phyloP scores from a whole-genome alignment of 2,113 vertebrate species.

The Oophaga pumilio region DNA sequence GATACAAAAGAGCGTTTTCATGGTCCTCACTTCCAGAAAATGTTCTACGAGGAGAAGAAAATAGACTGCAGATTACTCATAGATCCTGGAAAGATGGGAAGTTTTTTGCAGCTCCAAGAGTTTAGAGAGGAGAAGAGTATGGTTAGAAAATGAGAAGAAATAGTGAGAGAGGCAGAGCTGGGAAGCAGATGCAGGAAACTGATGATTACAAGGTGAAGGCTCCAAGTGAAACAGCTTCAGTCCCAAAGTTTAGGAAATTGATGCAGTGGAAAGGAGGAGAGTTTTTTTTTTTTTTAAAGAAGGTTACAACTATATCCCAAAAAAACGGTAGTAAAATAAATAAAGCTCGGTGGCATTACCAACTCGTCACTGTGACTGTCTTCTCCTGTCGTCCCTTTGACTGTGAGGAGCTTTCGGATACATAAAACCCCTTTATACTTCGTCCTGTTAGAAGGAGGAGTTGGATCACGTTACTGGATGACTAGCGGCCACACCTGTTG shows the following conservation, averaged over 20 bases:
- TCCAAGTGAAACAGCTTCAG: neutral
- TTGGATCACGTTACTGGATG: slow-evolving; percentile 7
- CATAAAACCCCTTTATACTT: slow-evolving; percentile 27
- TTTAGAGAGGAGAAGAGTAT: neutral
- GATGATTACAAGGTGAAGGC: neutral
- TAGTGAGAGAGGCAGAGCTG: neutral
- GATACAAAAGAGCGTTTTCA: slow-evolving; percentile 17
- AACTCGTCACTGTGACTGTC: neutral
- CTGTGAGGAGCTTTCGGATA: neutral
- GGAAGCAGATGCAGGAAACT: neutral
- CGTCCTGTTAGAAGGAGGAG: neutral
- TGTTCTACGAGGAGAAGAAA: neutral
- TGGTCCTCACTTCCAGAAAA: slow-evolving; percentile 20
- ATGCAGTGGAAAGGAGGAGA: neutral
- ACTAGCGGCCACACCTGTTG: slow-evolving; percentile 10
- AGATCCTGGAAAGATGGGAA: neutral
- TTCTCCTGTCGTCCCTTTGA: neutral
- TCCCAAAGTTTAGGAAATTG: neutral
- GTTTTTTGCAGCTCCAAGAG: neutral
- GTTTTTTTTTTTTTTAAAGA: neutral
- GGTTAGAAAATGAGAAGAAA: neutral
- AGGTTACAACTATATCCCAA: neutral
- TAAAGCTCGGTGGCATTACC: neutral
- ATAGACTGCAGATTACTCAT: neutral
- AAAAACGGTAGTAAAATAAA: neutral